A percentile compares a stretch with the other conserved stretches of the same genome.
Conservation (phyloP, 2,797 vertebrate species). For the Artibeus jamaicensis region DNA sequence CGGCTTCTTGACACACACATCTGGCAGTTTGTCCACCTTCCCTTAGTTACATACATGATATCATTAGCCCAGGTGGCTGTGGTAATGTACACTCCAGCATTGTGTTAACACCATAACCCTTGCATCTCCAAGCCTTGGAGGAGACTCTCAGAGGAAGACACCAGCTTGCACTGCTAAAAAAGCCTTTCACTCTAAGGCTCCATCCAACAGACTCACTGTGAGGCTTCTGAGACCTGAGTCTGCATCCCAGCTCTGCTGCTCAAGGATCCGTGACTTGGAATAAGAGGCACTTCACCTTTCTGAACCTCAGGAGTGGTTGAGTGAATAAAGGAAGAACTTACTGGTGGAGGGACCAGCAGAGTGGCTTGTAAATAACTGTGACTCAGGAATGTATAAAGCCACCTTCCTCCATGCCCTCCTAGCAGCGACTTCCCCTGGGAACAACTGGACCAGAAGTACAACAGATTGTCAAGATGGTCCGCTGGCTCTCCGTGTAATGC, state of each 20-base stretch:
- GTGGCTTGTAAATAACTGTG: neutral
- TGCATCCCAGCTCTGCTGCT: neutral
- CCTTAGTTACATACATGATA: neutral
- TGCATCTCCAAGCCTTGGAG: neutral
- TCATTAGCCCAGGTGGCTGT: neutral
- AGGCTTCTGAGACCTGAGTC: rapidly evolving
- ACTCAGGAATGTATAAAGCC: neutral
- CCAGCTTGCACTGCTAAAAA: neutral
- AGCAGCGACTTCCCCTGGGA: neutral
- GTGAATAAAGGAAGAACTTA: neutral
- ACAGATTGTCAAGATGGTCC: neutral
- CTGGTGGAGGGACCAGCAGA: too few species aligned
- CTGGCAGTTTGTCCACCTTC: neutral
- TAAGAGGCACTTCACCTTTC: neutral
- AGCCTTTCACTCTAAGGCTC: neutral
- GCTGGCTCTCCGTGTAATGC: neutral
- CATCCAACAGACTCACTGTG: neutral
- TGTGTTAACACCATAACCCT: neutral
- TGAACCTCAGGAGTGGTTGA: neutral
- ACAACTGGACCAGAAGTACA: neutral
- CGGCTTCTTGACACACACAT: neutral
- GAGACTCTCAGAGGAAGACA: neutral
- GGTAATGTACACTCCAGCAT: neutral
- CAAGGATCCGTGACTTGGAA: too few species aligned
- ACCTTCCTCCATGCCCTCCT: neutral